Base-by-base conservation (phyloP, 2,888 invertebrate genomes). In the Enchytraeus crypticus region DNA sequence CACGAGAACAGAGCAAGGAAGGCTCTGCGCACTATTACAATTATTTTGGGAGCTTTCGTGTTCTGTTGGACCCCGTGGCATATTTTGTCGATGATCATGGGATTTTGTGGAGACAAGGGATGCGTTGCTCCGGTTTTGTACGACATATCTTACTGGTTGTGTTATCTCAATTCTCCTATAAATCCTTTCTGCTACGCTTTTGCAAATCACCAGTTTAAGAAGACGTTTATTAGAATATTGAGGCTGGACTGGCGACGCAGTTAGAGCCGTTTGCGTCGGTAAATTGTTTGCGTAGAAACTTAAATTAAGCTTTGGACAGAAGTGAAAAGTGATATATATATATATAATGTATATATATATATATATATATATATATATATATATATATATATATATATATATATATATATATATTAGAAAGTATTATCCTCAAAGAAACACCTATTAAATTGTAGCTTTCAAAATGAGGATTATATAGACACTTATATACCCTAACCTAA, bases 61-160 rank as follows among this genome's bases (percentile, higher is more conserved):
- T 86, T 95, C 64, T 97, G 98, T 79, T 99, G 98, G 97, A 98
- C 98, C 38, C 98, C 98, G 2, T 98, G 96, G 79, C 98, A 99
- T 79, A 86, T 99, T 61, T 82, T 96, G 72, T 93, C 96, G 8
- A 84, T 97, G 71, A 91, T 98, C 33, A 92, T 93, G 79, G 96
- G 96, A 1, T 95, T 97, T 80, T 97, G 96, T 79, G 84, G 87
- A 33, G 5, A 60, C 21, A 8, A 47, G 26, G 21, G 14, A 8
- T 60, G 60, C 55, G 60, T 60, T 18, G 71, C 71, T 55, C 23
- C 65, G 4, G 63, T 67, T 32, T 67, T 79, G 18, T 79, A 78
- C 64, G 69, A 73, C 64, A 73, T 79, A 60, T 71, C 75, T 2
- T 79, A 79, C 67, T 79, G 77, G 81, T 84, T 98, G 59, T 99